Base-by-base conservation (phyloP, 64 coral and sea anemone species). In the Exaiptasia diaphana region DNA sequence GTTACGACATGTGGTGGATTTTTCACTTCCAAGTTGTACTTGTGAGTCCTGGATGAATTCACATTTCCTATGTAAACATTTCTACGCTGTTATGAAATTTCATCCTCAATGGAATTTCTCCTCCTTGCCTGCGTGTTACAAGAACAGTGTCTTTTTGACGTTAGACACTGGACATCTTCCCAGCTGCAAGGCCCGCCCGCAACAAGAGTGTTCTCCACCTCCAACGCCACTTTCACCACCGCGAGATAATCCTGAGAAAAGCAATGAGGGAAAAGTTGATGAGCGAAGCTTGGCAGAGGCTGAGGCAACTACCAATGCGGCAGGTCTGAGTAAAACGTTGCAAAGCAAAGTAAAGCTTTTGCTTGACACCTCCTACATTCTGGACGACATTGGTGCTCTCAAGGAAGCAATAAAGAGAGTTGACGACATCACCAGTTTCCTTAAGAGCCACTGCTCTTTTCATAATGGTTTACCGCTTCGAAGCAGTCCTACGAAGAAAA, bases 401-500 rank as follows among this genome's bases (percentile, higher is more conserved):
- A 43, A 45, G 17, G 74, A 81, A 10, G 70, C 71, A 21, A 67
- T 76, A 64, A n/a, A 67, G 17, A 33, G 32, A 12, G 53, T 77
- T 14, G 45, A 77, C 33, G 53, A 17, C 5, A 44, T 77, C 15
- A 18, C 48, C 28, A 45, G 48, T 8, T 12, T 44, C 4, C 42
- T 86, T 41, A 15, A 11, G 24, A 38, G 38, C 35, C 48, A 23
- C 21, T 77, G 42, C 25, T 31, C 83, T n/a, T 52, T 31, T 50
- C 18, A 64, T 25, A 76, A 87, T 63, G 83, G 83, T 64, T 56
- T 87, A 15, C 60, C 83, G 4, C 55, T 77, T 30, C 29, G 83
- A 67, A 77, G 17, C 53, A 87, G 73, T 69, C 83, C 73, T 46
- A 33, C 53, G 28, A 87, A 87, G 18, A 87, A 77, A n/a, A 87